A percentile compares a stretch with the other conserved stretches of the same genome.
phyloP scores from a whole-genome alignment of 2,113 vertebrate genomes.

The Triplophysa rosa region DNA sequence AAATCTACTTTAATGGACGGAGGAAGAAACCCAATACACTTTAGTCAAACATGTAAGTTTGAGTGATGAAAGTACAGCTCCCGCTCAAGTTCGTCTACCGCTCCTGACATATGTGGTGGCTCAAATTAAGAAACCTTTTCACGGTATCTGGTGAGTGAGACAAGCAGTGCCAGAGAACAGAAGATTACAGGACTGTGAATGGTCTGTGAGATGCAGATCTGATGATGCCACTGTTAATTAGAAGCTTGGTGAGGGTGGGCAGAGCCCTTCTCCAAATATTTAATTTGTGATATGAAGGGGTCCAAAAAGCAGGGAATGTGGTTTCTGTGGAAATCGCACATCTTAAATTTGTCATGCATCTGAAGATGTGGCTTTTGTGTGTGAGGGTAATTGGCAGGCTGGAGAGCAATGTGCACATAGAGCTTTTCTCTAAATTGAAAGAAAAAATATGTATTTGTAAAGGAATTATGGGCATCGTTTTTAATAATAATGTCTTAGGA shows the following conservation, averaged over 20 bases:
- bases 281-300: constrained; percentile 65
- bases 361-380: constrained; percentile 6
- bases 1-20: not conserved
- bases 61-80: too few species aligned
- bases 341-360: constrained; percentile 51
- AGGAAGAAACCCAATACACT: not conserved
- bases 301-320: constrained; percentile 61
- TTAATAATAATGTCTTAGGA: not conserved
- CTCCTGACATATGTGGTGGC: not conserved
- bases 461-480: not conserved
- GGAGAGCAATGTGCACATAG: not conserved
- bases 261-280: constrained; percentile 61
- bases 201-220: constrained; percentile 44
- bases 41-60: not conserved
- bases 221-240: constrained; percentile 66
- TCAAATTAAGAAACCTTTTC: constrained; percentile 8
- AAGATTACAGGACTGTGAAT: constrained; percentile 29
- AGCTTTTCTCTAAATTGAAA: not conserved
- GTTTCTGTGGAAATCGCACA: constrained; percentile 65
- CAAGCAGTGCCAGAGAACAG: not conserved
- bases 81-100: not conserved
- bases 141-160: constrained; percentile 6
- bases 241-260: constrained; percentile 59
- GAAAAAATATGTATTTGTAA: not conserved
- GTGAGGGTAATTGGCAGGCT: not conserved